Evolutionary conservation across 2,113 vertebrate genomes (phyloP), one percentile per base, ranked within the genome.

Genomic region (pig (Sus scrofa)): DNA sequence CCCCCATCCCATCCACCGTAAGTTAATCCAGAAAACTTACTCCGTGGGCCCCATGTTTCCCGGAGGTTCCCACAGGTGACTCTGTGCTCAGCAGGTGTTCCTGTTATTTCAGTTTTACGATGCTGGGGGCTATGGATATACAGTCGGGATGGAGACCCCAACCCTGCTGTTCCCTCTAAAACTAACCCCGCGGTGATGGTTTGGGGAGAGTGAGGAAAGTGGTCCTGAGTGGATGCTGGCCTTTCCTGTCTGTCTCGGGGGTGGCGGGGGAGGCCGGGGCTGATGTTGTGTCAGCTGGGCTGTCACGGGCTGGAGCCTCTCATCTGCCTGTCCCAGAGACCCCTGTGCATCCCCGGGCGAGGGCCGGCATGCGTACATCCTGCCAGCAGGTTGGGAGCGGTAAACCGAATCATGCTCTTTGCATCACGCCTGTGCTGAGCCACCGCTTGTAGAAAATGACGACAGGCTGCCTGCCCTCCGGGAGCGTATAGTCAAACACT

Each of bases 21-120:
- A 0, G 5, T 16, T 32, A 6, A 6, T 24, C 30, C 26, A 9
- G 11, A 50, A 52, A 39, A 3, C 11, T 7, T 62, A 2, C 7
- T 0, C 0, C 1, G 11, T 0, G 7, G 68, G 2, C 37, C 26
- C 52, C 22, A 0, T 0, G 0, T 22, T 18, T 9, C 37, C 26
- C 18, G 0, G 16, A 1, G 0, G 4, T 1, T 6, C 19, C 18
- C 52, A 14, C 44, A 22, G 74, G 52, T 32, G 54, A 34, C 63
- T 34, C 50, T 22, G 5, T 13, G 4, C 30, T 30, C 11, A 34
- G 68, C 3, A 2, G n/a, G 34, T 3, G 13, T 22, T n/a, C 1
- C 0, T 12, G 2, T 4, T 2, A 3, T 20, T 89, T 50, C 50
- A 2, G 2, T 7, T n/a, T 13, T 27, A 9, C 0, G 37, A 19